Percentiles rank a stretch among this genome's conserved stretches.
Evolutionary conservation across 1,140 invertebrate species (phyloP).

Genomic region (Latrodectus geometricus): DNA sequence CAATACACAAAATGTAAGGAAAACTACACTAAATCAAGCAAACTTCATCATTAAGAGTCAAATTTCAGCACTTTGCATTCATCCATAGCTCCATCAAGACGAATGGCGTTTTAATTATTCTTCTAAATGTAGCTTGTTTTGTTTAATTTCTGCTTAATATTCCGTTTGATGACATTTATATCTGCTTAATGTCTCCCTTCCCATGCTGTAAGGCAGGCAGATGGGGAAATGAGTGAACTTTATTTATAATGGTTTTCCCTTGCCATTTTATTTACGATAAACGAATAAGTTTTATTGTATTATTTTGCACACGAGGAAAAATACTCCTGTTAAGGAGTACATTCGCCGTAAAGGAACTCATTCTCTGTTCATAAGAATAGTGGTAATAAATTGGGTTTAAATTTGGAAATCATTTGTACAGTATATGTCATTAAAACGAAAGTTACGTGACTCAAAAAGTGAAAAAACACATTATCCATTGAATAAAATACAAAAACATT

Average conservation of each 20-base stretch:
- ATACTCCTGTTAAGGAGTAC: background rate
- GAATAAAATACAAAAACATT: too few relatives aligned
- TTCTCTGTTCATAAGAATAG: too few relatives aligned
- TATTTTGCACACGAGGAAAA: background rate
- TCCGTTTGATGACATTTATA: background rate
- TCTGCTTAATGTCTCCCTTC: background rate
- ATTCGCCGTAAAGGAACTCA: too few relatives aligned
- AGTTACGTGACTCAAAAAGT: too few relatives aligned
- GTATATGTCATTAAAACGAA: too few relatives aligned
- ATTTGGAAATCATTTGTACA: too few relatives aligned
- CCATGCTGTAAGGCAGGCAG: background rate
- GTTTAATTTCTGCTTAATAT: background rate
- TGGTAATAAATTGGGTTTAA: too few relatives aligned
- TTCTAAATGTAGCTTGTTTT: background rate
- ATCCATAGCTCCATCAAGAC: background rate
- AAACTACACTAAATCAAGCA: background rate
- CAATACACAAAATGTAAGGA: background rate
- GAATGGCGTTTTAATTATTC: background rate
- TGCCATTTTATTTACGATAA: background rate
- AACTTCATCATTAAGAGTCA: background rate
- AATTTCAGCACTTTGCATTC: background rate
- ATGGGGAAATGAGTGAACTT: background rate
- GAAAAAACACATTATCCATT: too few relatives aligned
- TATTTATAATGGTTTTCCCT: background rate
- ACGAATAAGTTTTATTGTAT: background rate